Evolutionary conservation across 2,797 vertebrate genomes (phyloP).

Genomic region (Myotis myotis): DNA sequence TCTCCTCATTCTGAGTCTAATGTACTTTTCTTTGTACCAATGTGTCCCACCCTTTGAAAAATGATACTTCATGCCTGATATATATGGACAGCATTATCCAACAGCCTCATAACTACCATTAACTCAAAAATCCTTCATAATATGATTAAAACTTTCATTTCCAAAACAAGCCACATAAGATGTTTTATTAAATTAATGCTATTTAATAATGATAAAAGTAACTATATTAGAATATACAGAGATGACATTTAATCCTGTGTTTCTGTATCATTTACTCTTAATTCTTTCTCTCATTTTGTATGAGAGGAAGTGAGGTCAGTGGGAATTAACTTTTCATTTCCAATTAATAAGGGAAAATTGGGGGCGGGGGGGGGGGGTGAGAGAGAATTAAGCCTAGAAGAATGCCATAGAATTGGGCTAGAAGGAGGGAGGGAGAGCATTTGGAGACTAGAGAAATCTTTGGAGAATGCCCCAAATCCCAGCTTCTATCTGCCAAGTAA

Average conservation of each 20-base stretch:
- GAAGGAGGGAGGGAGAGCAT: background rate
- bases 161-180: constrained; percentile 16
- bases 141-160: background rate
- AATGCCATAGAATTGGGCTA: background rate
- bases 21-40: background rate
- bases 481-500: constrained; percentile 41
- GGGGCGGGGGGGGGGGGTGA: background rate
- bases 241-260: background rate
- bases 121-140: background rate
- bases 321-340: constrained; percentile 45
- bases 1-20: background rate
- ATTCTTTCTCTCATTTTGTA: constrained; percentile 46
- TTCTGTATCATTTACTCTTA: background rate
- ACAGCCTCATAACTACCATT: background rate
- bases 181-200: constrained; percentile 3
- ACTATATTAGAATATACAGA: background rate
- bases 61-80: background rate
- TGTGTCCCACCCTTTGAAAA: background rate
- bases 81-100: background rate
- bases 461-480: constrained; percentile 42
- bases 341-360: background rate
- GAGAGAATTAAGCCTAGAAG: background rate
- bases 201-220: background rate
- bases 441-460: constrained; percentile 26
- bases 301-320: constrained; percentile 5